These are phyloP conservation scores for Alces alces DNA, from an alignment of 2,113 vertebrate genomes.

Conservation along the genomic window DNA sequence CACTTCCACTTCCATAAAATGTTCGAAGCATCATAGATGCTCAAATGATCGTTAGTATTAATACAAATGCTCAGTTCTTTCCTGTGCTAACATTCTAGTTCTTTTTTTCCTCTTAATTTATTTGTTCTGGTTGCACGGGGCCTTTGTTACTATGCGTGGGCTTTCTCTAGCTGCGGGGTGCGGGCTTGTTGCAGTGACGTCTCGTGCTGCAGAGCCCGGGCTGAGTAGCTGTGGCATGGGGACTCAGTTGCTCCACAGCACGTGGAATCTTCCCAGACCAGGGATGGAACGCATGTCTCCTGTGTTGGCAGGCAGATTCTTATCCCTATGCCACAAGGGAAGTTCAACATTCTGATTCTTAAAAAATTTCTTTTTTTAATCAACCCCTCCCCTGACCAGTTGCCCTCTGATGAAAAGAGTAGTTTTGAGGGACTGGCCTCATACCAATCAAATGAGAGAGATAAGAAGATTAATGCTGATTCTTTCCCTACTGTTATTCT, in stretches of 20 bases:
- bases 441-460: constrained; percentile 20
- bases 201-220: neutral
- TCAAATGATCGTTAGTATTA: neutral
- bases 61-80: neutral
- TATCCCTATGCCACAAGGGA: neutral
- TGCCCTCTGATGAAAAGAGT: constrained; percentile 6
- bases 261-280: neutral
- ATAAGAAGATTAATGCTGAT: neutral
- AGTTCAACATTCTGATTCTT: neutral
- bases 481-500: neutral
- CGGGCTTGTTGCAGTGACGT: neutral
- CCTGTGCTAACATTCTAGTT: neutral
- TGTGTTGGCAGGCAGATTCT: neutral
- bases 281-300: neutral
- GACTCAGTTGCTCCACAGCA: neutral
- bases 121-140: neutral
- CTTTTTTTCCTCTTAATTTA: fast-evolving
- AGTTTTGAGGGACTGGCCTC: constrained; percentile 7
- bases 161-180: neutral
- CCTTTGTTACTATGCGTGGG: neutral
- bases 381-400: neutral
- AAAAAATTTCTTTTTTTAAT: neutral
- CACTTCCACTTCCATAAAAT: neutral
- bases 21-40: neutral
- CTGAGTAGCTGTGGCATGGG: neutral